These are phyloP conservation scores for Vireo griseus DNA, from an alignment of 2,797 vertebrate genomes.

Conservation along the genomic window DNA sequence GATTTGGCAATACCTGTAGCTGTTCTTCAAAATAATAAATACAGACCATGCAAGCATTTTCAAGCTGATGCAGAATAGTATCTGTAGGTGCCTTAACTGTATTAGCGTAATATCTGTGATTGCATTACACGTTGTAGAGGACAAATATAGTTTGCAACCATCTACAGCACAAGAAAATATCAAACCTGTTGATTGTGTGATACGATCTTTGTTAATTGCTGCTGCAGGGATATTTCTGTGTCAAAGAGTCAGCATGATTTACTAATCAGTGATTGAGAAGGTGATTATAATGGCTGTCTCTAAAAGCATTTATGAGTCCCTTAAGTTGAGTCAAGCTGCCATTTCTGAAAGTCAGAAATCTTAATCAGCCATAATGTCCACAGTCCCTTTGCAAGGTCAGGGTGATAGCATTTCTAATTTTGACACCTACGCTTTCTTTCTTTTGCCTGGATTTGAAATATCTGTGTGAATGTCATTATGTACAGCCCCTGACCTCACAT, in stretches of 20 bases:
- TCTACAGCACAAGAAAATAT: not conserved
- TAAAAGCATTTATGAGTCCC: not conserved
- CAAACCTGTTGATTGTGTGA: not conserved
- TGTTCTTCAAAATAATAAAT: not conserved
- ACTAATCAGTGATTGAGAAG: slow-evolving; percentile 21
- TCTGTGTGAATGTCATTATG: not conserved
- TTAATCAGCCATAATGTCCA: not conserved
- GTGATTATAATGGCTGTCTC: slow-evolving; percentile 12
- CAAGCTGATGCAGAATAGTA: not conserved
- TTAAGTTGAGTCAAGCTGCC: not conserved
- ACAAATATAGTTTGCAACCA: not conserved
- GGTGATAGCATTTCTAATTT: not conserved
- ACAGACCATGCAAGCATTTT: not conserved
- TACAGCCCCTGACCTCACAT: not conserved
- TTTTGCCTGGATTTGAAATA: not conserved
- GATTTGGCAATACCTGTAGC: not conserved
- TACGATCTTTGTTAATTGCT: not conserved
- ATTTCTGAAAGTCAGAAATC: slow-evolving; percentile 32
- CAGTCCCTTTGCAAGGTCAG: not conserved
- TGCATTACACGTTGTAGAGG: not conserved
- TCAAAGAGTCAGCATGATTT: not conserved
- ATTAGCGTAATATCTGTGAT: not conserved
- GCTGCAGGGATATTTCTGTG: not conserved
- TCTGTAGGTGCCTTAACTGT: not conserved
- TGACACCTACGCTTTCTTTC: not conserved